Evolutionary conservation across 2,797 vertebrate genomes (phyloP).

Genomic region (Sebastes elongatus): DNA sequence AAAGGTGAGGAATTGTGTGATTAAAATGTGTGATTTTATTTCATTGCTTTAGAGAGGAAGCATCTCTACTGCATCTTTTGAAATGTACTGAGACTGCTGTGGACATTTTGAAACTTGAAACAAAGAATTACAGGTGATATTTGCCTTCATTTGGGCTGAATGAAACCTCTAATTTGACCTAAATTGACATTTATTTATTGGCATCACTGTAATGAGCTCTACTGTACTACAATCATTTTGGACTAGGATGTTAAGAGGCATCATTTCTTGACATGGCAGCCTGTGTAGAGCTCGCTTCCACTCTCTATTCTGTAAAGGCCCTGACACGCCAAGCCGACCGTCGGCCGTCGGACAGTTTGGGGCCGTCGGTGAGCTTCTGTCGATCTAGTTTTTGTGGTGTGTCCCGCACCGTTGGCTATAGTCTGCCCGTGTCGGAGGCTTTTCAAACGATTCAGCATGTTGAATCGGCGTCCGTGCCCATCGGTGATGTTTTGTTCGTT

Average conservation of each 20-base stretch:
- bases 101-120: background rate
- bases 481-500: too few species aligned
- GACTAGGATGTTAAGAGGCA: background rate
- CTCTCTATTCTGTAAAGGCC: background rate
- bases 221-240: background rate
- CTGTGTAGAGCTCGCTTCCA: too few species aligned
- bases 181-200: background rate
- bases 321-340: background rate
- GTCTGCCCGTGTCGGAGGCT: too few species aligned
- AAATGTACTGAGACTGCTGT: background rate
- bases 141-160: background rate
- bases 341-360: too few species aligned
- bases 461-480: too few species aligned
- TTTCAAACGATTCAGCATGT: too few species aligned
- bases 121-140: background rate
- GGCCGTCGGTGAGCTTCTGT: too few species aligned
- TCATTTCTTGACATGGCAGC: constrained; percentile 5
- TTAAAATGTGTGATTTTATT: background rate
- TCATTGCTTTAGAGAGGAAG: background rate
- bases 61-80: background rate
- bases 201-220: background rate
- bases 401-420: too few species aligned
- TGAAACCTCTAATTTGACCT: background rate
- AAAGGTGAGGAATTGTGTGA: background rate
- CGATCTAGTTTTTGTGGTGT: too few species aligned